Percentiles rank a stretch among this genome's conserved stretches.
Evolutionary conservation across 1,140 invertebrate species (phyloP).

Genomic region (Probaryconus sp.): DNA sequence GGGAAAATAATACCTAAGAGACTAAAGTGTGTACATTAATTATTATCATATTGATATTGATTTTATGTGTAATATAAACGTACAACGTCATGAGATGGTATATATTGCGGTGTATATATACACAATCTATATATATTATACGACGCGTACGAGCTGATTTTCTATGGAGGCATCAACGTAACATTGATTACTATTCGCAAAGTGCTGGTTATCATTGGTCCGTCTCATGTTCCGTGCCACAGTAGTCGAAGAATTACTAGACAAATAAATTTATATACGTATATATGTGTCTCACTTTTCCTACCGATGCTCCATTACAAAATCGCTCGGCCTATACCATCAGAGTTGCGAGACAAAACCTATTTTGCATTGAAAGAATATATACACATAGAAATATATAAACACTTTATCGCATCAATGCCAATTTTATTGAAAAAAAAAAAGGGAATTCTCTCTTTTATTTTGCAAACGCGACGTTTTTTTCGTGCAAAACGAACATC

Average conservation of each 20-base stretch:
- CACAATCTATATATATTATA: constrained; percentile 54
- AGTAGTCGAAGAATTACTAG: constrained; percentile 50
- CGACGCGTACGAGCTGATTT: constrained; percentile 52
- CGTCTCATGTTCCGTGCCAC: constrained; percentile 61
- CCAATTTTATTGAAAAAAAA: constrained; percentile 5
- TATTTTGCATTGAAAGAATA: constrained; percentile 49
- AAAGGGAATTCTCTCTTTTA: too few relatives aligned
- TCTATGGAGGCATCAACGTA: constrained; percentile 51
- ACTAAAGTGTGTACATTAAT: constrained; percentile 68
- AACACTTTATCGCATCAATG: constrained; percentile 8
- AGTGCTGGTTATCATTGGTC: constrained; percentile 57
- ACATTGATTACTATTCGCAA: constrained; percentile 56
- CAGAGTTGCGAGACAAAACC: constrained; percentile 53
- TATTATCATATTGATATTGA: constrained; percentile 66
- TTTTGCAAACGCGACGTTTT: too few relatives aligned
- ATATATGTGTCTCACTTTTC: constrained; percentile 54
- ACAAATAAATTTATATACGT: constrained; percentile 62
- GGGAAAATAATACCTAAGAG: constrained; percentile 63
- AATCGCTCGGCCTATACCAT: constrained; percentile 57
- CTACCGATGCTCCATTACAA: constrained; percentile 51
- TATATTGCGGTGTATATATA: constrained; percentile 60
- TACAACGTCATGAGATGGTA: constrained; percentile 64
- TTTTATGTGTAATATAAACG: constrained; percentile 74
- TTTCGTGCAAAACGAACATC: too few relatives aligned
- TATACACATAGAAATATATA: constrained; percentile 42